Evolutionary conservation across 2,888 invertebrate species (phyloP).

Genomic region (Clusia tigrina): DNA sequence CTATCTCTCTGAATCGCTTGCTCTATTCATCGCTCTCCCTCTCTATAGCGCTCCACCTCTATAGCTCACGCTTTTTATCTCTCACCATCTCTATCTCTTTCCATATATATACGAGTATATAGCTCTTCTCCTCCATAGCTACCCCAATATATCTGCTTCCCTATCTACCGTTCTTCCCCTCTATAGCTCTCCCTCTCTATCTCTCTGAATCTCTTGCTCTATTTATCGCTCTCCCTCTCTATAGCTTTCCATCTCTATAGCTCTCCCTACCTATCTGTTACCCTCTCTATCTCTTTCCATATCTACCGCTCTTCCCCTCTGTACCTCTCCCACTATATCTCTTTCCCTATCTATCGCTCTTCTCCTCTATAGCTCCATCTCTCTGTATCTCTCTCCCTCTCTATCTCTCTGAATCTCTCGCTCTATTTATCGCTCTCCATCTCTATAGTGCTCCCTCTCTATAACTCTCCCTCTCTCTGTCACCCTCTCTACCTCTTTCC

Average conservation of each 20-base stretch:
- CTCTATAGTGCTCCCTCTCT: neutral
- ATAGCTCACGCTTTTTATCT: neutral
- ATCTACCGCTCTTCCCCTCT: neutral
- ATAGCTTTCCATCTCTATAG: neutral
- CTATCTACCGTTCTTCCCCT: neutral
- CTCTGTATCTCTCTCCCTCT: neutral
- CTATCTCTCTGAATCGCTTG: no score
- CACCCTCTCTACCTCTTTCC: neutral
- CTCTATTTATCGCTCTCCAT: neutral
- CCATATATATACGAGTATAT: neutral
- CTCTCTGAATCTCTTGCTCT: neutral
- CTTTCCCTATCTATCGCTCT: neutral
- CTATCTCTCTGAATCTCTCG: neutral
- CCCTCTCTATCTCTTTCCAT: neutral
- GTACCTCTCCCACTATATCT: neutral
- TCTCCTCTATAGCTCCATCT: neutral
- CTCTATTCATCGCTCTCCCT: neutral
- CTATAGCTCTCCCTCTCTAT: neutral
- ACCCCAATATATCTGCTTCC: neutral
- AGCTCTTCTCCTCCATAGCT: neutral
- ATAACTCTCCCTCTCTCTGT: neutral
- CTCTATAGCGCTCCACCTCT: neutral
- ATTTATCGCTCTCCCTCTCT: neutral
- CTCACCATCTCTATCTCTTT: neutral
- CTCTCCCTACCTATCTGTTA: neutral